Evolutionary conservation across 2,888 invertebrate genomes (phyloP).

Genomic region (Apamea sordens): DNA sequence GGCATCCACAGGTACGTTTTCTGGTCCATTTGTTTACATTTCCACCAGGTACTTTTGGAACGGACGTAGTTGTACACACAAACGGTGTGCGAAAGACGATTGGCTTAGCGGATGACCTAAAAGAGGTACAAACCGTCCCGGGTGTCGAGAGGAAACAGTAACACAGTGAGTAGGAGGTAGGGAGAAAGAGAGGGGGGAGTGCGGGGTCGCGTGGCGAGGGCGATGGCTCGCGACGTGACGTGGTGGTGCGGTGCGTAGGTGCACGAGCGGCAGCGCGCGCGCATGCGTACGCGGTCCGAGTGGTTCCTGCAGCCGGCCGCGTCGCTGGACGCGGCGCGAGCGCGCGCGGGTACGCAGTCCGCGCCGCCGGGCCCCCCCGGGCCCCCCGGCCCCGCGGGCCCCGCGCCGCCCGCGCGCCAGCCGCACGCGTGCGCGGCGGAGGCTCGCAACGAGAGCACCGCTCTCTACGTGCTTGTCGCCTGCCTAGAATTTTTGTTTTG

Average conservation of each 20-base stretch:
- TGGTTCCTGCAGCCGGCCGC: slow-evolving; percentile 97
- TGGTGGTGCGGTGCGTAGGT: slow-evolving; percentile 90
- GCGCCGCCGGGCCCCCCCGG: slow-evolving; percentile 61
- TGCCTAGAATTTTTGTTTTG: slow-evolving; percentile 90
- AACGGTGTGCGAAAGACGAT: slow-evolving; percentile 30
- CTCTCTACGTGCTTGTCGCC: slow-evolving; percentile 89
- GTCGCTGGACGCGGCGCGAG: slow-evolving; percentile 85
- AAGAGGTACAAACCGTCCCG: neutral
- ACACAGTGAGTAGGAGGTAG: slow-evolving; percentile 36
- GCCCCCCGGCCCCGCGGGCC: slow-evolving; percentile 56
- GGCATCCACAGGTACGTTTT: neutral
- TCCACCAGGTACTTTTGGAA: neutral
- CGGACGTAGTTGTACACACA: neutral
- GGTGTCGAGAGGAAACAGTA: slow-evolving; percentile 17
- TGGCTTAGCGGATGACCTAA: neutral
- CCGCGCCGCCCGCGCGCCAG: slow-evolving; percentile 56
- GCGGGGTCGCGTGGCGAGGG: slow-evolving; percentile 58
- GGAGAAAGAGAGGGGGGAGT: neutral
- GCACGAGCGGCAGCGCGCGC: slow-evolving; percentile 98
- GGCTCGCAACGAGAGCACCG: slow-evolving; percentile 83
- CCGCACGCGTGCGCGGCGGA: slow-evolving; percentile 71
- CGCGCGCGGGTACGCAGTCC: slow-evolving; percentile 84
- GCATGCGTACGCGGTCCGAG: slow-evolving; percentile 99
- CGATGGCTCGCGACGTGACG: slow-evolving; percentile 54
- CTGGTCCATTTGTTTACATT: neutral